These are phyloP conservation scores for Masnerella sp. DNA, from an alignment of 2,888 invertebrate genomes.

Conservation along the genomic window DNA sequence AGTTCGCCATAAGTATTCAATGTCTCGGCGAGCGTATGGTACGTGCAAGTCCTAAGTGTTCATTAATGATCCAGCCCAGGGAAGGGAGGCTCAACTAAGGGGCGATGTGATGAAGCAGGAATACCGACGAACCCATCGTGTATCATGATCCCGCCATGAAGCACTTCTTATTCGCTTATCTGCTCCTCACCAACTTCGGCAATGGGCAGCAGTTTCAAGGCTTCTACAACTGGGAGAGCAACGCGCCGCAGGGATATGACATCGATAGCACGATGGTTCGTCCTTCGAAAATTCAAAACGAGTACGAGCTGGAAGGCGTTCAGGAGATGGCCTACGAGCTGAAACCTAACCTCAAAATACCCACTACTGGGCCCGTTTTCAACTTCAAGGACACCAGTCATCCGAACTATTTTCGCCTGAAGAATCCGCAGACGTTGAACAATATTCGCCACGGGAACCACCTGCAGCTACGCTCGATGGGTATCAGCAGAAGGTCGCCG, in stretches of 20 bases:
- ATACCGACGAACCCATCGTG: slow-evolving; percentile 22
- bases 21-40: too few relatives aligned
- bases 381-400: slow-evolving; percentile 25
- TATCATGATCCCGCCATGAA: slow-evolving; percentile 57
- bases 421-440: slow-evolving; percentile 42
- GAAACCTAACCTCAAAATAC: slow-evolving; percentile 11
- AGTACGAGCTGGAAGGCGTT: slow-evolving; percentile 15
- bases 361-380: slow-evolving; percentile 21
- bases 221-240: slow-evolving; percentile 33
- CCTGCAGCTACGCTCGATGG: slow-evolving; percentile 43
- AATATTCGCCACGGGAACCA: slow-evolving; percentile 53
- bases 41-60: too few relatives aligned
- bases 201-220: slow-evolving; percentile 46
- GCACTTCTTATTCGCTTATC: slow-evolving; percentile 49
- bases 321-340: slow-evolving; percentile 30
- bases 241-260: slow-evolving; percentile 17
- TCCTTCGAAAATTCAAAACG: slow-evolving; percentile 12
- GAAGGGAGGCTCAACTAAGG: background rate
- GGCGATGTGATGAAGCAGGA: slow-evolving; percentile 12
- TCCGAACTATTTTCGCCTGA: slow-evolving; percentile 33
- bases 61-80: background rate
- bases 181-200: slow-evolving; percentile 40
- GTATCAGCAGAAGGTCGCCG: slow-evolving; percentile 65
- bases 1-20: too few relatives aligned
- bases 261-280: slow-evolving; percentile 18